phyloP scores from a whole-genome alignment of 1,140 invertebrate species.

The Leptinotarsa defecta region DNA sequence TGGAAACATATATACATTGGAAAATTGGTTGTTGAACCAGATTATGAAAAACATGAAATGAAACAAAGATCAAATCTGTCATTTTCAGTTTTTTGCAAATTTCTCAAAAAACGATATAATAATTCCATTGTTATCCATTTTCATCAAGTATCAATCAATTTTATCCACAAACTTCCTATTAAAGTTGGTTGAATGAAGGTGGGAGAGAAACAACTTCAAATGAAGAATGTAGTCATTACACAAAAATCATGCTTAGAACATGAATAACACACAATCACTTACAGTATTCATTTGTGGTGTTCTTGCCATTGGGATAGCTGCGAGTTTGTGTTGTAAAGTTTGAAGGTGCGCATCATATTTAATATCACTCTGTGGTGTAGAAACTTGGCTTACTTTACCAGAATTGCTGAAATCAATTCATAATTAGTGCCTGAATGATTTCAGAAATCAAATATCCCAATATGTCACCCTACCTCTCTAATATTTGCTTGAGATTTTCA shows the following conservation, averaged over 20 bases:
- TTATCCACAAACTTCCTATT: too few relatives aligned
- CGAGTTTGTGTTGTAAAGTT: conserved; percentile 65
- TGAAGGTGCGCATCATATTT: conserved; percentile 64
- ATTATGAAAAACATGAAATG: too few relatives aligned
- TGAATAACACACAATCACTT: conserved; percentile 15
- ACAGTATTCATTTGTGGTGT: conserved; percentile 38
- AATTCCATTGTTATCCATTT: too few relatives aligned
- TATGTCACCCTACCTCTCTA: conserved; percentile 34
- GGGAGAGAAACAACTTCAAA: too few relatives aligned
- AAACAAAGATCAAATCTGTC: too few relatives aligned
- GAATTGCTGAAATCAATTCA: conserved; percentile 24
- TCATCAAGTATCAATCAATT: too few relatives aligned
- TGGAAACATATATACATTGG: too few relatives aligned
- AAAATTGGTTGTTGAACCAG: too few relatives aligned
- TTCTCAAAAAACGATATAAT: too few relatives aligned
- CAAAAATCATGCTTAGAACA: neutral
- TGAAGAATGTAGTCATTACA: neutral
- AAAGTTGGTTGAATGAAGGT: too few relatives aligned
- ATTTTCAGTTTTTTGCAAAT: too few relatives aligned
- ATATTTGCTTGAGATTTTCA: conserved; percentile 41
- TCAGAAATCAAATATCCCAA: neutral
- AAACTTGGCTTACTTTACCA: conserved; percentile 59
- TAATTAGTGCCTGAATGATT: neutral
- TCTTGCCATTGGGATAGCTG: conserved; percentile 54
- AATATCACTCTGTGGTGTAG: conserved; percentile 60